phyloP scores from a whole-genome alignment of 2,888 invertebrate genomes.

The Nephrotoma guestfalica region DNA sequence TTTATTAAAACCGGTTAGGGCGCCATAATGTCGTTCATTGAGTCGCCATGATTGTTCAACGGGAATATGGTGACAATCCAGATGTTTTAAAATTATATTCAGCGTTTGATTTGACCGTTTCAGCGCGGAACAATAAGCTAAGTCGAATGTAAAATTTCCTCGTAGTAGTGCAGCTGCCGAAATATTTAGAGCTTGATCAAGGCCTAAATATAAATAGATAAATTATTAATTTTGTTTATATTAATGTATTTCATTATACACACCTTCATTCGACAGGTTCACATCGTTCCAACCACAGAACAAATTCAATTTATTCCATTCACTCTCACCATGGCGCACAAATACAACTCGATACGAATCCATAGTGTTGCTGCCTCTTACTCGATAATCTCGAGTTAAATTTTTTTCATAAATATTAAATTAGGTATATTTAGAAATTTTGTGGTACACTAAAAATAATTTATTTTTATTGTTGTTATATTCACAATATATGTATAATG shows the following conservation, averaged over 20 bases:
- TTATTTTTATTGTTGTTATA: not conserved
- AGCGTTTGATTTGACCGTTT: conserved; percentile 69
- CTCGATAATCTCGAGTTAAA: not conserved
- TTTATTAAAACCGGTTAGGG: conserved; percentile 77
- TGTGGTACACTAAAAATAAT: not conserved
- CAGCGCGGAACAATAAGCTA: conserved; percentile 69
- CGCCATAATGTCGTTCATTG: conserved; percentile 81
- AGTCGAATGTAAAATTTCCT: conserved; percentile 62
- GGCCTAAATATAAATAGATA: conserved; percentile 17
- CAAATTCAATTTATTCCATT: conserved; percentile 61
- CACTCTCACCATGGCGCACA: conserved; percentile 63
- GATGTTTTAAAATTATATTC: conserved; percentile 49
- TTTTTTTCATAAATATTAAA: not conserved
- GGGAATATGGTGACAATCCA: conserved; percentile 53
- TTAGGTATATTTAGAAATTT: not conserved
- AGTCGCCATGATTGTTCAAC: conserved; percentile 67
- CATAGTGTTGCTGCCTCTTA: not conserved
- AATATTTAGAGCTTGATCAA: conserved; percentile 23
- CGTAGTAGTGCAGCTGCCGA: conserved; percentile 52
- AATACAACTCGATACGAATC: conserved; percentile 37
- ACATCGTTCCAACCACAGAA: conserved; percentile 66
- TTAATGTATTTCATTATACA: conserved; percentile 11
- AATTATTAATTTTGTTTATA: not conserved
- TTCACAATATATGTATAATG: not conserved
- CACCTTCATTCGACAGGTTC: conserved; percentile 54